Evolutionary conservation across 2,888 invertebrate species (phyloP).

Genomic region (Hemicrepidius hirtus): DNA sequence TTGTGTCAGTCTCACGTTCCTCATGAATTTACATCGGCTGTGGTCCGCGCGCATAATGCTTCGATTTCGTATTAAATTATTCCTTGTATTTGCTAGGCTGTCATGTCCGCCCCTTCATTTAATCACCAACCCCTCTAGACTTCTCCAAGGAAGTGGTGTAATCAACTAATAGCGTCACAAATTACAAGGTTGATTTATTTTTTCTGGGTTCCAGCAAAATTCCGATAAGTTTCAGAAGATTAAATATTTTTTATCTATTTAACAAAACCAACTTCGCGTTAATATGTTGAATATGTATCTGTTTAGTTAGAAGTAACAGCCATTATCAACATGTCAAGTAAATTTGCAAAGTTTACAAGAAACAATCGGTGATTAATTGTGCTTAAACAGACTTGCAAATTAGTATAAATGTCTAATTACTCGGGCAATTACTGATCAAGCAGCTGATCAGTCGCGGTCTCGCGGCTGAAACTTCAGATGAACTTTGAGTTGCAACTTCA

Average conservation of each 20-base stretch:
- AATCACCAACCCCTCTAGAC: conserved; percentile 54
- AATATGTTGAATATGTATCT: neutral
- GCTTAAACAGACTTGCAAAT: conserved; percentile 59
- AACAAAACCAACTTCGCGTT: neutral
- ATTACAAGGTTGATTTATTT: conserved; percentile 60
- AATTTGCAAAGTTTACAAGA: conserved; percentile 55
- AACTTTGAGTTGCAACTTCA: conserved; percentile 49
- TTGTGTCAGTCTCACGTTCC: conserved; percentile 62
- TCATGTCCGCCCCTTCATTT: conserved; percentile 55
- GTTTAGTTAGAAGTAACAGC: conserved; percentile 30
- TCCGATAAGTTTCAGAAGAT: neutral
- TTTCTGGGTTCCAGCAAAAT: conserved; percentile 18
- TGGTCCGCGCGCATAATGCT: conserved; percentile 61
- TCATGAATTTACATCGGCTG: conserved; percentile 66
- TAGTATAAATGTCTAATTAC: conserved; percentile 60
- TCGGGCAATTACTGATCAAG: conserved; percentile 59
- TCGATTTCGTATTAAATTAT: conserved; percentile 63
- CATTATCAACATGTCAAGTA: conserved; percentile 43
- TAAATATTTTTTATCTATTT: conserved; percentile 17
- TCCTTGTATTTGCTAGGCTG: conserved; percentile 59
- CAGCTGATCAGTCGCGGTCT: conserved; percentile 57
- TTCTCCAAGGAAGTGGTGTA: conserved; percentile 51
- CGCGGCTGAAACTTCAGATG: conserved; percentile 46
- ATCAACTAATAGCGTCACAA: conserved; percentile 64
- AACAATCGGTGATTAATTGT: conserved; percentile 59